Evolutionary conservation across 2,888 invertebrate genomes (phyloP).

Genomic region (Mamestra brassicae): DNA sequence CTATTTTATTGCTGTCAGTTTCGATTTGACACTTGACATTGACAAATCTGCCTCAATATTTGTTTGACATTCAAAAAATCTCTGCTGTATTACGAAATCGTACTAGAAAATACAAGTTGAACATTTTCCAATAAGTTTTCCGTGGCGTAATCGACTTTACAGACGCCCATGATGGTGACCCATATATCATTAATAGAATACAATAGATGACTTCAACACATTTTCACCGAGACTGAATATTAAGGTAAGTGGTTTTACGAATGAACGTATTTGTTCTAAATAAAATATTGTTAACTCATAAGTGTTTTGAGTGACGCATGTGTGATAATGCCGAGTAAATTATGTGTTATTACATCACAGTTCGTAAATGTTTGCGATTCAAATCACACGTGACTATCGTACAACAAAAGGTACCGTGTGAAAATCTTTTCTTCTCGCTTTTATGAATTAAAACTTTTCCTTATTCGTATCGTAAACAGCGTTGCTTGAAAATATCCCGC

Average conservation of each 20-base stretch:
- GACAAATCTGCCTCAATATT: conserved; percentile 20
- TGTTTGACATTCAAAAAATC: conserved; percentile 58
- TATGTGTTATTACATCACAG: conserved; percentile 47
- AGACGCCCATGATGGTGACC: conserved; percentile 64
- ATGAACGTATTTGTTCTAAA: conserved; percentile 2
- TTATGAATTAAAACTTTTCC: conserved; percentile 39
- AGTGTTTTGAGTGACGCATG: conserved; percentile 42
- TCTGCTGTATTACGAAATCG: conserved; percentile 79
- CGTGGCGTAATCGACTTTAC: conserved; percentile 64
- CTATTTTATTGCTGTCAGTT: conserved; percentile 60
- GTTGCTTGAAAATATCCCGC: not conserved
- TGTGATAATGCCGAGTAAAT: conserved; percentile 36
- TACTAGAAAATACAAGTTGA: conserved; percentile 54
- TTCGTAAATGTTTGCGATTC: conserved; percentile 2
- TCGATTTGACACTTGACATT: conserved; percentile 24
- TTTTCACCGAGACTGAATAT: conserved; percentile 47
- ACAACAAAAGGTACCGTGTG: not conserved
- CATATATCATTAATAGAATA: conserved; percentile 62
- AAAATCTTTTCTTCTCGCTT: not conserved
- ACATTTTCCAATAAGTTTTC: conserved; percentile 70
- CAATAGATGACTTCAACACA: conserved; percentile 69
- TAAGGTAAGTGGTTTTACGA: conserved; percentile 61
- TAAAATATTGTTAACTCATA: conserved; percentile 6
- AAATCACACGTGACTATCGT: conserved; percentile 30
- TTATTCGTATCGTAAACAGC: not conserved